Evolutionary conservation across 2,113 vertebrate species (phyloP), one percentile per base, ranked within the genome.

Genomic region (Halichoeres trimaculatus): DNA sequence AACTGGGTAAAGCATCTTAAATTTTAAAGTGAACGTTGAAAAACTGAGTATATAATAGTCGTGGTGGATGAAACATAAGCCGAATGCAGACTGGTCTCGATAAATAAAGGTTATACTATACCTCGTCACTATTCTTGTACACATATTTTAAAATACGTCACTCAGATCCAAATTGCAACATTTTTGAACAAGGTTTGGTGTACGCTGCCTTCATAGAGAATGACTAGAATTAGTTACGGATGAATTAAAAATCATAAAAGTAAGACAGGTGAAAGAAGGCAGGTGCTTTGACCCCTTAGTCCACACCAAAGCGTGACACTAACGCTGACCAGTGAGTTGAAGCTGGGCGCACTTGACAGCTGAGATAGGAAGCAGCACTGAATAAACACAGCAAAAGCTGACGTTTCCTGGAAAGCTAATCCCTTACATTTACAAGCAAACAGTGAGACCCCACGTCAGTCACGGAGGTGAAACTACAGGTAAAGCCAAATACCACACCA

Each of bases 351-450:
- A 48, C 54, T 47, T 74, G 77, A 76, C 74, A 72, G 73, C 73
- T 73, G 24, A 51, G 41, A 36, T 5, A 77, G 78, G 84, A 87
- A 88, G 77, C 78, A 48, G 65, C 22, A 0, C 76, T 59, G 67
- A 84, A 51, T 45, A 81, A 86, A 85, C 79, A 75, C 64, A 36
- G 24, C 40, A 4, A 53, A 62, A 23, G 23, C 81, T 69, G 78
- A 80, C 83, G 83, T 71, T 88, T 91, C 86, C 88, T 85, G 79
- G 7, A 75, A 58, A 20, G 22, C 20, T 59, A 4, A 1, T 7
- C 20, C 16, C 38, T 58, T 40, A 10, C 65, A 24, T 60, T 36
- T 45, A 1, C 63, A 24, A 2, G 11, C 16, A 20, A 47, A 22
- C 34, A 2, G 45, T 41, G 16, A 64, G 1, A 30, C 48, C 30